Conservation (phyloP, 1,140 invertebrate genomes). For the Rhyzopertha dominica region DNA sequence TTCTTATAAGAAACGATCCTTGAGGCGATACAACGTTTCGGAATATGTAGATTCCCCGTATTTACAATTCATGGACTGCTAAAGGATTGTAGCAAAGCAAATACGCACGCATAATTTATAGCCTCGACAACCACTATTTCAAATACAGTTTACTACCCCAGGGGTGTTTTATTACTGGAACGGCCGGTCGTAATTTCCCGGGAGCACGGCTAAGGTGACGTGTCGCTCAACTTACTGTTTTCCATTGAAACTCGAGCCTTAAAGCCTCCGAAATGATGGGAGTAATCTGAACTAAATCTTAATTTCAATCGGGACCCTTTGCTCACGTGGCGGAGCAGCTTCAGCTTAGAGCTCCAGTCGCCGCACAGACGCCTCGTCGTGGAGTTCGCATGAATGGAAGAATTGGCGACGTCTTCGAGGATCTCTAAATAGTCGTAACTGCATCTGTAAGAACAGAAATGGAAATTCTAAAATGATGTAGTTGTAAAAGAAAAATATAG, state of each 20-base stretch:
- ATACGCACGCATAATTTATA: too few relatives aligned
- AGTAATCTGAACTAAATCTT: conserved; percentile 65
- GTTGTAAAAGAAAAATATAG: neutral
- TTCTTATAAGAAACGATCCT: too few relatives aligned
- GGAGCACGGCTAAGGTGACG: too few relatives aligned
- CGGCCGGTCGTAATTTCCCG: too few relatives aligned
- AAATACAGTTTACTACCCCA: too few relatives aligned
- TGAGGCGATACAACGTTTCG: too few relatives aligned
- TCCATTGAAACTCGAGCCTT: conserved; percentile 60
- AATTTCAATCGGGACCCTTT: conserved; percentile 52
- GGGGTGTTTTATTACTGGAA: too few relatives aligned
- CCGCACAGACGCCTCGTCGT: conserved; percentile 56
- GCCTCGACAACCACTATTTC: too few relatives aligned
- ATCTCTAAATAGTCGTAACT: conserved; percentile 68
- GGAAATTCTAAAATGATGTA: neutral
- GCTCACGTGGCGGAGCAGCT: conserved; percentile 61
- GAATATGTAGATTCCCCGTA: too few relatives aligned
- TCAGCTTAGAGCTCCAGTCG: conserved; percentile 67
- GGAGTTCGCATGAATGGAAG: conserved; percentile 8
- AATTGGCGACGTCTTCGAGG: conserved; percentile 45
- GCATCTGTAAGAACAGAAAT: conserved; percentile 55
- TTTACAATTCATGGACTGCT: too few relatives aligned
- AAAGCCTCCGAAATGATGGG: conserved; percentile 65
- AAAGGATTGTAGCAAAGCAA: too few relatives aligned
- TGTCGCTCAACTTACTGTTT: conserved; percentile 60